Evolutionary conservation across 2,113 vertebrate species (phyloP), one percentile per base, ranked within the genome.

Genomic region (Microcebus griseorufus): DNA sequence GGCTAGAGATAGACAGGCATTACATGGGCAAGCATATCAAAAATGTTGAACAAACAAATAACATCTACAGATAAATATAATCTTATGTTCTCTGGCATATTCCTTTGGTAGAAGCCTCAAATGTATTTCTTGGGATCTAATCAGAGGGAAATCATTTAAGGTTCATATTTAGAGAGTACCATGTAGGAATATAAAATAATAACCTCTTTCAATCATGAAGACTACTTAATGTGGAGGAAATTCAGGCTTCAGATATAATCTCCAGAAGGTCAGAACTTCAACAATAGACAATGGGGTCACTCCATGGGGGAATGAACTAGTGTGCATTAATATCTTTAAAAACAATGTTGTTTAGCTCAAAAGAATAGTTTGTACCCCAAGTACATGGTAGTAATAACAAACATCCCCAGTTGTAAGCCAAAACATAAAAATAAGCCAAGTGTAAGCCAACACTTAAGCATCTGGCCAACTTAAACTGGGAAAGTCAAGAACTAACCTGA

Each of bases 101-200:
- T 88, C 10, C 62, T 93, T 89, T 97, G 48, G 76, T 81, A 72
- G 93, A 93, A 79, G 29, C 1, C 55, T 70, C 20, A 53, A 85
- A 8, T 85, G 0, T 60, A 64, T 83, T 72, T 90, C 27, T 45
- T 82, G 22, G 53, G 7, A 2, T 64, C 48, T 93, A 82, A 80
- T 32, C 51, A 94, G 86, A 93, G 48, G 27, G 8, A 58, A 92
- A 32, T 17, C 13, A 90, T 53, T n/a, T 5, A 16, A 76, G 8
- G 22, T 65, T 62, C 8, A 25, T 32, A 72, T 62, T 92, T 69
- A 81, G 29, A 96, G 94, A 94, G 6, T 37, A 70, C 6, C 6
- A 58, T 76, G 1, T 85, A 73, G 75, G 22, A 89, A 93, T 76
- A 78, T 90, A 92, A 91, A 94, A 34, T 76, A 60, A 42, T n/a